Percentiles rank a stretch among this genome's conserved stretches.
Evolutionary conservation across 2,888 invertebrate species (phyloP).

Genomic region (Amiota mariae): DNA sequence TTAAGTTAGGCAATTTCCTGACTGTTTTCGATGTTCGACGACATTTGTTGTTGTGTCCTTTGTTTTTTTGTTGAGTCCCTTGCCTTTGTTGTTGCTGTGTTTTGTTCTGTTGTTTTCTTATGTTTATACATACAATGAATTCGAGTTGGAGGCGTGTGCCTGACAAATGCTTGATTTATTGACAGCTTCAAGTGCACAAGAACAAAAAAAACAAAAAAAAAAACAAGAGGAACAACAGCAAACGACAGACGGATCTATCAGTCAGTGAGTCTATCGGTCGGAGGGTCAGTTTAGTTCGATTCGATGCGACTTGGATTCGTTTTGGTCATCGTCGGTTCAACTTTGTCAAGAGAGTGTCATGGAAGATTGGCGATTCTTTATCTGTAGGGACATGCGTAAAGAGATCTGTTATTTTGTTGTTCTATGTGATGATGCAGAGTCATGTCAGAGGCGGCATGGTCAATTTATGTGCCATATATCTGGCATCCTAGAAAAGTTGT

Average conservation of each 20-base stretch:
- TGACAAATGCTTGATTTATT: slow-evolving; percentile 63
- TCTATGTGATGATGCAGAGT: neutral
- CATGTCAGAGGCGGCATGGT: neutral
- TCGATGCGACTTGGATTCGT: neutral
- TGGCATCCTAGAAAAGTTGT: too few relatives aligned
- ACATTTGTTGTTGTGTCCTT: neutral
- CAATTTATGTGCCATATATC: too few relatives aligned
- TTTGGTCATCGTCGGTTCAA: too few relatives aligned
- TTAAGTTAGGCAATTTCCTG: neutral
- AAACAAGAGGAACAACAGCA: neutral
- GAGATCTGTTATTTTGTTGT: neutral
- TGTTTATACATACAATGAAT: neutral
- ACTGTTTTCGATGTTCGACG: neutral
- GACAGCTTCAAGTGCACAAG: slow-evolving; percentile 51
- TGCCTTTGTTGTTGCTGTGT: neutral
- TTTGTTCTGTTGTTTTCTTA: neutral
- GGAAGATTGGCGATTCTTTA: neutral
- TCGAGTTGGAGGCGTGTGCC: slow-evolving; percentile 47
- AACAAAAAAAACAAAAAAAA: too few relatives aligned
- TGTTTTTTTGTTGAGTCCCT: neutral
- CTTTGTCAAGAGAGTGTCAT: neutral
- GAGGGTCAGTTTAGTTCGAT: neutral
- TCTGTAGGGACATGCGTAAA: neutral
- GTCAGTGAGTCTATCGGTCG: neutral
- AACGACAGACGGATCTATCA: neutral